Evolutionary conservation across 23 tunicate genomes (phyloP).

Genomic region (Ascidia mentula): DNA sequence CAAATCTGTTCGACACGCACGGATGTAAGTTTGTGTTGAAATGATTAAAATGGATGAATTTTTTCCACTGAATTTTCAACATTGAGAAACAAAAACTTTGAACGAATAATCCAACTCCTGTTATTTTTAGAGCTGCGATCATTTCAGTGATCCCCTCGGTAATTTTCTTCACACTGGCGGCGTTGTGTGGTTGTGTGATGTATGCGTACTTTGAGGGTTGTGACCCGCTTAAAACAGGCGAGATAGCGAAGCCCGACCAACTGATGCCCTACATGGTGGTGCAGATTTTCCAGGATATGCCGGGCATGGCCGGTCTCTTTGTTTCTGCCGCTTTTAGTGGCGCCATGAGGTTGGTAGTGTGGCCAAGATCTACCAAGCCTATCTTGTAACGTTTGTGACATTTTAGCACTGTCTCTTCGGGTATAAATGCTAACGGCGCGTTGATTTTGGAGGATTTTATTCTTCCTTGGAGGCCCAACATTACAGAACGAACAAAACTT

Average conservation of each 20-base stretch:
- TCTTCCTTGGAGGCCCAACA: slow-evolving; percentile 14
- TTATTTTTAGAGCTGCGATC: slow-evolving; percentile 37
- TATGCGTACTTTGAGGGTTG: slow-evolving; percentile 66
- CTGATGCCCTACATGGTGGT: slow-evolving; percentile 54
- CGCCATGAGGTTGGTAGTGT: slow-evolving; percentile 32
- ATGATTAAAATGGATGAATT: neutral
- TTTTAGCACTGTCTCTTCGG: slow-evolving; percentile 50
- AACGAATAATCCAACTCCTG: neutral
- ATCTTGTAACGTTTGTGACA: neutral
- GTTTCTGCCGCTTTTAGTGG: slow-evolving; percentile 61
- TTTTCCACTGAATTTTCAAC: neutral
- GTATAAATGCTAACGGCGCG: slow-evolving; percentile 37
- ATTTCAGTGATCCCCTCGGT: slow-evolving; percentile 25
- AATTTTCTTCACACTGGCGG: slow-evolving; percentile 9
- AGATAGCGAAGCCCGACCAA: slow-evolving; percentile 40
- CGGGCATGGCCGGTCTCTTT: slow-evolving; percentile 60
- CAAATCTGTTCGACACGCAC: slow-evolving; percentile 15
- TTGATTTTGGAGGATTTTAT: slow-evolving; percentile 37
- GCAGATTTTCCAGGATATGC: slow-evolving; percentile 36
- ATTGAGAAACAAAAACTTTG: too few relatives aligned
- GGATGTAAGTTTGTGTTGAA: neutral
- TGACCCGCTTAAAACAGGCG: slow-evolving; percentile 27
- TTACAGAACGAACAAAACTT: neutral
- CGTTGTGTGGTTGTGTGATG: slow-evolving; percentile 38
- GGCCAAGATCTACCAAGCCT: too few relatives aligned